Conservation (phyloP, 2,113 vertebrate genomes). For the Heterotis niloticus region DNA sequence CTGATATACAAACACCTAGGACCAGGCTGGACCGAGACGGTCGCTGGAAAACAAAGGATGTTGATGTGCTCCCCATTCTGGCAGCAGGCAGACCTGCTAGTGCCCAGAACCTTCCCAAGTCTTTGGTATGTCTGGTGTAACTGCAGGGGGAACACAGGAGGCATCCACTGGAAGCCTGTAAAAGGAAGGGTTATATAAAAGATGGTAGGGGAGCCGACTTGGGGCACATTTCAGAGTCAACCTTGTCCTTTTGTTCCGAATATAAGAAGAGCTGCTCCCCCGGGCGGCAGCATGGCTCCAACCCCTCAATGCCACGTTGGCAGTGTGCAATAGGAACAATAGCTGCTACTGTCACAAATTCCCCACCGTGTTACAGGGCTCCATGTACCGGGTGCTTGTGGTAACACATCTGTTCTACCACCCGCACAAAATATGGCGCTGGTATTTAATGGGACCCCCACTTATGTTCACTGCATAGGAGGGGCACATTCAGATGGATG, state of each 20-base stretch:
- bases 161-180: background rate
- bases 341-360: background rate
- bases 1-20: slow-evolving; percentile 17
- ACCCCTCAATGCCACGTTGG: background rate
- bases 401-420: background rate
- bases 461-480: background rate
- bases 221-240: background rate
- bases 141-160: background rate
- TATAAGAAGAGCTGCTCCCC: background rate
- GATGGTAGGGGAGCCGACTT: background rate
- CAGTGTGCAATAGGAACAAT: background rate
- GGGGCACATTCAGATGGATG: background rate
- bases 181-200: background rate
- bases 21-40: background rate
- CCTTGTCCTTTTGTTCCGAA: background rate
- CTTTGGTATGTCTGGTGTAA: background rate
- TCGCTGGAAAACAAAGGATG: background rate
- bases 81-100: background rate
- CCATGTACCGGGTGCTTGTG: no score
- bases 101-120: background rate
- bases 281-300: background rate
- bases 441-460: background rate
- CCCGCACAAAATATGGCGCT: background rate
- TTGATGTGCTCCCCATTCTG: background rate
- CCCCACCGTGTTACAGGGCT: background rate